These are phyloP conservation scores for Caenorhabditis japonica DNA, from an alignment of 2,888 invertebrate species.

Conservation along the genomic window DNA sequence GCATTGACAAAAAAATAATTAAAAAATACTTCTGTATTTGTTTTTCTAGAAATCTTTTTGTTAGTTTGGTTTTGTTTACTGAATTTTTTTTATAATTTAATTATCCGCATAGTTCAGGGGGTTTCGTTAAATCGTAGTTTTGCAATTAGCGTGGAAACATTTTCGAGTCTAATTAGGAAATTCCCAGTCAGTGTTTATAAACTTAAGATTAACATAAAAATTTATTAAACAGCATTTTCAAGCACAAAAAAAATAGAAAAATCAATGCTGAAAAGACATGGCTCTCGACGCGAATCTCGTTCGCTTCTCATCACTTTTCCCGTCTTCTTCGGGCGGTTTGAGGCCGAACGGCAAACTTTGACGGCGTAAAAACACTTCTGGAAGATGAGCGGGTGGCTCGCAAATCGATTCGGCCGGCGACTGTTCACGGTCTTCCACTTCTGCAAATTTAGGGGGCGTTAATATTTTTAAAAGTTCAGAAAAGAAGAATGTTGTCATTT, in stretches of 20 bases:
- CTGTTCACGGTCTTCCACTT: constrained; percentile 48
- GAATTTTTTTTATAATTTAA: too few relatives aligned
- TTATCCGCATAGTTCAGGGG: too few relatives aligned
- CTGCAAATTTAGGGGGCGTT: constrained; percentile 3
- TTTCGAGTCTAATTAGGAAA: too few relatives aligned
- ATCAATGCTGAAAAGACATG: constrained; percentile 49
- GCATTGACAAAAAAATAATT: too few relatives aligned
- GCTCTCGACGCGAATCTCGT: constrained; percentile 23
- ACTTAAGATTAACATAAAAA: background rate
- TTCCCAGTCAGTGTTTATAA: too few relatives aligned
- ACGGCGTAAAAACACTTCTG: constrained; percentile 44
- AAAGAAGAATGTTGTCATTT: too few relatives aligned
- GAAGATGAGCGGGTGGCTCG: constrained; percentile 47
- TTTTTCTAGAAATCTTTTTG: too few relatives aligned
- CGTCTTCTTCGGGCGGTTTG: constrained; percentile 1
- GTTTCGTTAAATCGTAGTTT: too few relatives aligned
- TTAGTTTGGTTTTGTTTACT: too few relatives aligned
- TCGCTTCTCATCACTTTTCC: constrained; percentile 10
- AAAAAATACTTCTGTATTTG: too few relatives aligned
- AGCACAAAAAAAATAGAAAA: background rate
- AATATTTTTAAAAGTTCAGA: too few relatives aligned
- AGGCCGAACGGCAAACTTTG: constrained; percentile 50
- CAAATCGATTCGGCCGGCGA: constrained; percentile 45
- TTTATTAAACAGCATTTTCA: background rate
- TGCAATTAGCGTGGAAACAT: too few relatives aligned